Evolutionary conservation across 2,888 invertebrate species (phyloP).

Genomic region (Nematopogon swammerdamellus): DNA sequence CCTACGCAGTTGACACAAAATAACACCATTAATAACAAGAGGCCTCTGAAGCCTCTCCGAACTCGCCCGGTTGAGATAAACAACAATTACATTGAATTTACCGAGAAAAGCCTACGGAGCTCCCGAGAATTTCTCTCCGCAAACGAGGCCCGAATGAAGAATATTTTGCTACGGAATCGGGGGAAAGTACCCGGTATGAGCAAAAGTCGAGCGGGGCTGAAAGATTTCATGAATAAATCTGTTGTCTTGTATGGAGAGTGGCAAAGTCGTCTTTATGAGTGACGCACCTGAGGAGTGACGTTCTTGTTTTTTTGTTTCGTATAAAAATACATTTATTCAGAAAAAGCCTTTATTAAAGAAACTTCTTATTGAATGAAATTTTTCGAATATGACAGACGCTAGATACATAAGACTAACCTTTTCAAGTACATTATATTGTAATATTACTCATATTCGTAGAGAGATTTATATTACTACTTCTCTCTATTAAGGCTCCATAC

Average conservation of each 20-base stretch:
- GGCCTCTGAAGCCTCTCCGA: constrained; percentile 26
- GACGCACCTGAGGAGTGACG: neutral
- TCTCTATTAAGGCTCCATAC: too few relatives aligned
- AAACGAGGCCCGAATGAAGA: constrained; percentile 13
- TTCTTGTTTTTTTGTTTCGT: neutral
- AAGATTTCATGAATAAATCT: constrained; percentile 1
- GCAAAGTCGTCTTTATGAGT: neutral
- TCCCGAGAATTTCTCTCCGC: constrained; percentile 16
- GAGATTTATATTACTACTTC: too few relatives aligned
- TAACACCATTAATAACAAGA: constrained; percentile 45
- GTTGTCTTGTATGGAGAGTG: neutral
- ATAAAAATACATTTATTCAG: constrained; percentile 1
- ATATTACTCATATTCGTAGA: too few relatives aligned
- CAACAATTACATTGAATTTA: constrained; percentile 36
- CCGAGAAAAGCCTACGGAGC: constrained; percentile 5
- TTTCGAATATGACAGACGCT: too few relatives aligned
- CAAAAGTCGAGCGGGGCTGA: neutral
- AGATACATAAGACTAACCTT: too few relatives aligned
- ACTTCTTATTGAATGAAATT: too few relatives aligned
- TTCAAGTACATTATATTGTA: too few relatives aligned
- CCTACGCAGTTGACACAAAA: constrained; percentile 37
- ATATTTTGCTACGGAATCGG: constrained; percentile 3
- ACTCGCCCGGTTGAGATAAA: constrained; percentile 24
- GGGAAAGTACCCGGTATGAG: constrained; percentile 8
- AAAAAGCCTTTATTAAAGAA: too few relatives aligned